Conservation (phyloP, 2,113 vertebrate species). For the Antennarius striatus region DNA sequence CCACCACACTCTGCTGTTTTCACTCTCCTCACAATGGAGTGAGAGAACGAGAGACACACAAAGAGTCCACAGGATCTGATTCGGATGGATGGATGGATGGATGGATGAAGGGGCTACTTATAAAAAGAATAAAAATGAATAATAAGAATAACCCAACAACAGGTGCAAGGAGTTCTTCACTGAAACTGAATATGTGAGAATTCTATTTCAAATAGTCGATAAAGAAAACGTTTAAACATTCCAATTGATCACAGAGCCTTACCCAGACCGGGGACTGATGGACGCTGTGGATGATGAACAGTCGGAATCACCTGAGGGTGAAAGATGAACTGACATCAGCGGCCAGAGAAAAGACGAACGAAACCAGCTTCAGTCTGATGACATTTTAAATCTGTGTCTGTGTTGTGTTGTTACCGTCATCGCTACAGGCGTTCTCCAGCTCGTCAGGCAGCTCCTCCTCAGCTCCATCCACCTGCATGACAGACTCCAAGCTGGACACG, state of each 20-base stretch:
- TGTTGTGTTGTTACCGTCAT: constrained; percentile 53
- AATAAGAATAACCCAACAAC: no score
- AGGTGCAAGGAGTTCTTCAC: no score
- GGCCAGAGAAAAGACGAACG: constrained; percentile 14
- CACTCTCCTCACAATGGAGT: constrained; percentile 44
- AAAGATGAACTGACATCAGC: background rate
- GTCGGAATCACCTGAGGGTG: constrained; percentile 77
- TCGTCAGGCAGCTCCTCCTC: constrained; percentile 87
- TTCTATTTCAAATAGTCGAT: no score
- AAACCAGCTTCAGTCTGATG: background rate
- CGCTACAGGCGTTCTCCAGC: constrained; percentile 81
- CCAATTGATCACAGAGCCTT: constrained; percentile 26
- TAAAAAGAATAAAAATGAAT: no score
- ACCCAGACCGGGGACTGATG: constrained; percentile 76
- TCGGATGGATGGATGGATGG: background rate
- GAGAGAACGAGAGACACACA: constrained; percentile 20
- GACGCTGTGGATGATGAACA: constrained; percentile 75
- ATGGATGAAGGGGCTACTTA: background rate
- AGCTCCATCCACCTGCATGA: constrained; percentile 57
- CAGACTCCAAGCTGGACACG: constrained; percentile 52
- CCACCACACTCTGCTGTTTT: constrained; percentile 77
- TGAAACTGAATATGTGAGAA: no score
- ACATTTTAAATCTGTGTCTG: background rate
- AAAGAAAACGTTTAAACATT: no score
- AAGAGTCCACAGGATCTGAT: constrained; percentile 19